These are phyloP conservation scores for Hemistola chrysoprasaria DNA, from an alignment of 2,888 invertebrate species.

Conservation along the genomic window DNA sequence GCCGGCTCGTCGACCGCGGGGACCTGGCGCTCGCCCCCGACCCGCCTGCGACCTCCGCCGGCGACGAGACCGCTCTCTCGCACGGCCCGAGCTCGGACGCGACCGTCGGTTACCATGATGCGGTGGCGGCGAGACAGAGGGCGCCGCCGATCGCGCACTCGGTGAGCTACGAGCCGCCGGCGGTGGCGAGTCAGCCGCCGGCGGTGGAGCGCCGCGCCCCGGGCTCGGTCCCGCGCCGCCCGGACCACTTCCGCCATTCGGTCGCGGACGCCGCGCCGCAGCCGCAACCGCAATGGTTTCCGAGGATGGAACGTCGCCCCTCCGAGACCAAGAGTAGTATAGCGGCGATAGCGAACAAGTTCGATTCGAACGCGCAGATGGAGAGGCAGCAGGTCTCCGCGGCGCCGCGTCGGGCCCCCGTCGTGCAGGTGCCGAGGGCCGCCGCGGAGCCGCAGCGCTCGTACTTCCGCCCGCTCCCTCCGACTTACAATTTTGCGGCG, in stretches of 20 bases:
- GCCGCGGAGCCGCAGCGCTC: constrained; percentile 47
- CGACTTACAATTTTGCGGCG: constrained; percentile 70
- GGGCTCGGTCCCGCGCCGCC: constrained; percentile 46
- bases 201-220: constrained; percentile 55
- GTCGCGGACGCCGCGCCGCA: constrained; percentile 52
- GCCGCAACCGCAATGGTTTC: constrained; percentile 32
- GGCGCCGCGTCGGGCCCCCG: constrained; percentile 32
- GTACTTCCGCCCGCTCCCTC: constrained; percentile 64
- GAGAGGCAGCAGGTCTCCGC: constrained; percentile 39
- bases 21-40: constrained; percentile 46
- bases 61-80: constrained; percentile 58
- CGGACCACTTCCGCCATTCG: constrained; percentile 68
- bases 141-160: constrained; percentile 51
- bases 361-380: constrained; percentile 53
- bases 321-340: constrained; percentile 62
- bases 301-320: constrained; percentile 49
- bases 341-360: constrained; percentile 68
- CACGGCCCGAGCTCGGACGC: constrained; percentile 55
- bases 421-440: constrained; percentile 33
- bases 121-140: constrained; percentile 50
- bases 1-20: constrained; percentile 85
- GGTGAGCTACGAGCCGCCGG: constrained; percentile 49
- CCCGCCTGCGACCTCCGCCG: constrained; percentile 63
- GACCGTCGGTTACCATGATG: constrained; percentile 51
- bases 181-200: constrained; percentile 43